phyloP scores from a whole-genome alignment of 2,113 vertebrate genomes.

The Cnemophilus loriae region DNA sequence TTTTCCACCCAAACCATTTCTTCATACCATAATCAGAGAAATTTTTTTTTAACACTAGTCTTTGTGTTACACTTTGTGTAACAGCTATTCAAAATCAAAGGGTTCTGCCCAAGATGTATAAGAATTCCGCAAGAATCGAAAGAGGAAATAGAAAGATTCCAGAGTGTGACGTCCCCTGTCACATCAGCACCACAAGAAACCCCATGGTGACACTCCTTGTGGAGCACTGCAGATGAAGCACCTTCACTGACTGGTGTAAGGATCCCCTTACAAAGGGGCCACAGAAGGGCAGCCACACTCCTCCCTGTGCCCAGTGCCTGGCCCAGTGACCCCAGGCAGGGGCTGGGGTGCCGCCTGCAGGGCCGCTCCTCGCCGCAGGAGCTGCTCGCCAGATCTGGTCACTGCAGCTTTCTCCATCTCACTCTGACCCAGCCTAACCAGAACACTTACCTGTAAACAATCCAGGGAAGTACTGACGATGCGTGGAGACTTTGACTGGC shows the following conservation, averaged over 20 bases:
- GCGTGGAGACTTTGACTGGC: conserved; percentile 94
- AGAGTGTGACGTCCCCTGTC: neutral
- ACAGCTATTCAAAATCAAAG: neutral
- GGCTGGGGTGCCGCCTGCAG: too few species aligned
- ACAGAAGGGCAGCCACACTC: neutral
- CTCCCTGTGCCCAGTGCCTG: neutral
- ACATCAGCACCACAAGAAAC: neutral
- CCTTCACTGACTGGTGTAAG: neutral
- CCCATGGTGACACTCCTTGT: accelerated
- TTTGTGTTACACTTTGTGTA: neutral
- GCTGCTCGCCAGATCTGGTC: neutral
- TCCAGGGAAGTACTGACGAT: conserved; percentile 95
- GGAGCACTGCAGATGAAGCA: neutral
- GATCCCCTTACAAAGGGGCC: neutral
- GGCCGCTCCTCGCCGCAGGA: accelerated
- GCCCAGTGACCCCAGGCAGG: neutral
- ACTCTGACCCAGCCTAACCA: neutral
- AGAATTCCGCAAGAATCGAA: neutral
- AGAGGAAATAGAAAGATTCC: neutral
- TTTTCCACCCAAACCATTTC: neutral
- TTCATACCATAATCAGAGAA: neutral
- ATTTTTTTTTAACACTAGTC: neutral
- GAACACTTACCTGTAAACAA: conserved; percentile 85
- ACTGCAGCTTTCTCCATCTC: neutral
- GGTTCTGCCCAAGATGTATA: neutral